Evolutionary conservation across 1,140 invertebrate genomes (phyloP).

Genomic region (Babylonia areolata): DNA sequence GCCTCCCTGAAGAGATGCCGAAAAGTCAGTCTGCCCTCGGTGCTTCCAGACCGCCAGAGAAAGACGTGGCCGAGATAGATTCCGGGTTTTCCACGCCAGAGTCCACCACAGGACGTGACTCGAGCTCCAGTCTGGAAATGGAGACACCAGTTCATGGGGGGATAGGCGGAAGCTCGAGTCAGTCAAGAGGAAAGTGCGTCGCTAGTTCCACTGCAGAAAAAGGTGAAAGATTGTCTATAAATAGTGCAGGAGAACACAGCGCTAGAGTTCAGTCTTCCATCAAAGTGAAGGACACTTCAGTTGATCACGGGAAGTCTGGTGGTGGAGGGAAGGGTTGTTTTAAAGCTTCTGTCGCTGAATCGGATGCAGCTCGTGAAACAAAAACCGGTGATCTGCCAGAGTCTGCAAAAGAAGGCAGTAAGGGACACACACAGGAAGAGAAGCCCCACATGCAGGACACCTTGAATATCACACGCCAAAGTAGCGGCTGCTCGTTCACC

Average conservation of each 20-base stretch:
- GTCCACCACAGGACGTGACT: background rate
- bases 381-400: background rate
- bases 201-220: background rate
- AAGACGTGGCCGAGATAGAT: background rate
- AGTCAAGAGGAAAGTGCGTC: background rate
- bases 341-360: background rate
- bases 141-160: background rate
- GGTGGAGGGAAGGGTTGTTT: background rate
- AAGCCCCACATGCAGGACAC: background rate
- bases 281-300: no score
- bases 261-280: no score
- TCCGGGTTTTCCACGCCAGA: background rate
- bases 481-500: conserved; percentile 36
- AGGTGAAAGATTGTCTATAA: no score
- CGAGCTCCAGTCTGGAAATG: background rate
- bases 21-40: background rate
- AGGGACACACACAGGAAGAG: background rate
- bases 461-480: background rate
- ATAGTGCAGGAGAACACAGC: no score
- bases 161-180: background rate
- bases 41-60: background rate
- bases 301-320: no score
- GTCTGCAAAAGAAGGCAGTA: background rate
- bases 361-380: background rate
- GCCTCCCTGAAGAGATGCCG: background rate